phyloP scores from a whole-genome alignment of 2,113 vertebrate genomes.

The Rhynchomys soricoides region DNA sequence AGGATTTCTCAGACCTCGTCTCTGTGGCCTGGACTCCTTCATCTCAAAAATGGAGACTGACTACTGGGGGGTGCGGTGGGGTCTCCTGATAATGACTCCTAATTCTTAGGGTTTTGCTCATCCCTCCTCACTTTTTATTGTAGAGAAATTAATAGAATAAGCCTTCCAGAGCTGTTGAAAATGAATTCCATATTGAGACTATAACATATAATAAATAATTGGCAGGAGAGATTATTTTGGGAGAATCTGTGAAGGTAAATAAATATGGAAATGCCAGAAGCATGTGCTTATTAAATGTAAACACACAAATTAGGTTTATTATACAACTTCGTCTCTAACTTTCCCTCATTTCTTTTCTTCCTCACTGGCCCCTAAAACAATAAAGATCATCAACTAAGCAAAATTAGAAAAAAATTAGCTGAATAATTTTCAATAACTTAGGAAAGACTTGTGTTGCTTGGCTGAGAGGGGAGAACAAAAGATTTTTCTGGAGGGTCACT shows the following conservation, averaged over 20 bases:
- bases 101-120: background rate
- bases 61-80: no score
- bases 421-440: background rate
- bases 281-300: background rate
- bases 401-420: background rate
- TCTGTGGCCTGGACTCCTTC: background rate
- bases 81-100: background rate
- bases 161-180: background rate
- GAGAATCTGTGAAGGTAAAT: slow-evolving; percentile 12
- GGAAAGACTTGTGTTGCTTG: background rate
- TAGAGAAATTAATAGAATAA: background rate
- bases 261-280: background rate
- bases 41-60: rapidly evolving
- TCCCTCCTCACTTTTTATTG: background rate
- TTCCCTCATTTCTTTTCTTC: background rate
- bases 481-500: background rate
- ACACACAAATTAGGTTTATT: background rate
- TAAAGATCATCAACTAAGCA: background rate
- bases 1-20: background rate
- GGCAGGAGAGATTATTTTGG: background rate
- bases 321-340: background rate
- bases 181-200: background rate
- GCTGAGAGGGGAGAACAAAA: background rate
- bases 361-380: background rate
- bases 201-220: background rate